phyloP scores from a whole-genome alignment of 2,888 invertebrate genomes.

The Cantharis rustica region DNA sequence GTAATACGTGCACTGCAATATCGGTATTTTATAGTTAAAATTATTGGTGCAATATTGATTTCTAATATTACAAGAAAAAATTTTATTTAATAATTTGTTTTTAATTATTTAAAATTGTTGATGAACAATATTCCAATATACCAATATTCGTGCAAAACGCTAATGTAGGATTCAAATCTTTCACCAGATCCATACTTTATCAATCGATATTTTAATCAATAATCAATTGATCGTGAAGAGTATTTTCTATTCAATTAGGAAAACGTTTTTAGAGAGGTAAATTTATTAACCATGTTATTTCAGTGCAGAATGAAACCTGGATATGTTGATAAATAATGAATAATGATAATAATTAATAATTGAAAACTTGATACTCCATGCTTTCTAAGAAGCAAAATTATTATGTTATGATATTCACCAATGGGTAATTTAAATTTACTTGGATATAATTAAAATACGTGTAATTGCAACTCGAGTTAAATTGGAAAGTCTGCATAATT shows the following conservation, averaged over 20 bases:
- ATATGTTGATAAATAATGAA: neutral
- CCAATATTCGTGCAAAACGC: no score
- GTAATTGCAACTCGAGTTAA: neutral
- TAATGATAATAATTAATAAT: neutral
- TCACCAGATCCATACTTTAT: no score
- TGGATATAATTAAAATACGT: neutral
- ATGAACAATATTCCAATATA: no score
- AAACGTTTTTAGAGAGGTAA: neutral
- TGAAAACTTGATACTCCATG: neutral
- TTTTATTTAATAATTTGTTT: no score
- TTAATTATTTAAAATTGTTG: no score
- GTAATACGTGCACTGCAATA: no score
- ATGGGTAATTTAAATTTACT: neutral
- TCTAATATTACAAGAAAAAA: no score
- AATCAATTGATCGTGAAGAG: neutral
- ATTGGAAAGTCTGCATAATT: neutral
- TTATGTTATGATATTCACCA: neutral
- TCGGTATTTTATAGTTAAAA: no score
- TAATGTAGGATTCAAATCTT: no score
- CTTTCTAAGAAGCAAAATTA: neutral
- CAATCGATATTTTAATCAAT: no score
- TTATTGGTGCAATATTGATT: no score
- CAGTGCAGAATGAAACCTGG: neutral
- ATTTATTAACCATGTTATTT: neutral
- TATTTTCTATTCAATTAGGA: neutral